Conservation (phyloP, 1,140 invertebrate genomes). For the Armadillidium nasatum region DNA sequence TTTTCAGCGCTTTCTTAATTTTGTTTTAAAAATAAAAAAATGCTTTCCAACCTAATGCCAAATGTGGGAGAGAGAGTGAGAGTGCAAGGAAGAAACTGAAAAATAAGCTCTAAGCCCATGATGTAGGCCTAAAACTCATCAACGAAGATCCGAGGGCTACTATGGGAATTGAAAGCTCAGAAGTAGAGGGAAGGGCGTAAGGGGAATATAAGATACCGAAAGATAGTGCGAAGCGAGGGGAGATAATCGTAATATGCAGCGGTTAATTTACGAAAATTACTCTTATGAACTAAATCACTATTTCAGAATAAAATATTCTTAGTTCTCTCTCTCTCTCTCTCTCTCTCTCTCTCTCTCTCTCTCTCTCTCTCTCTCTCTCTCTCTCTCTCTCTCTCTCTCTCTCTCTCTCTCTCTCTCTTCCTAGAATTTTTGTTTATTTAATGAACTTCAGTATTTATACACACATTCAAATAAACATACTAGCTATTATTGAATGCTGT, state of each 20-base stretch:
- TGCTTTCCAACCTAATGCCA: neutral
- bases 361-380: too few species aligned
- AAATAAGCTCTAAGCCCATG: neutral
- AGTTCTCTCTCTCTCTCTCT: too few species aligned
- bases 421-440: too few species aligned
- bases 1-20: too few species aligned
- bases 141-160: neutral
- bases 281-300: neutral
- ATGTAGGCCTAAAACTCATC: slow-evolving; percentile 12
- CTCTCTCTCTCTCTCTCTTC: too few species aligned
- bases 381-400: too few species aligned
- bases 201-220: neutral
- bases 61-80: neutral
- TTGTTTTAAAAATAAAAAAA: too few species aligned
- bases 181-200: neutral
- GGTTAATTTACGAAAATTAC: slow-evolving; percentile 13
- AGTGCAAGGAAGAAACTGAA: neutral
- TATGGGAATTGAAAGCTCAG: slow-evolving; percentile 1
- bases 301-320: neutral
- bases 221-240: slow-evolving; percentile 7
- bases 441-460: too few species aligned
- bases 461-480: too few species aligned
- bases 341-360: too few species aligned
- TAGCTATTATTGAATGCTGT: too few species aligned
- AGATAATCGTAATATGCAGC: slow-evolving; percentile 1